A percentile compares a stretch with the other conserved stretches of the same genome.
phyloP scores from a whole-genome alignment of 2,797 vertebrate species.

The Typhlichthys subterraneus region DNA sequence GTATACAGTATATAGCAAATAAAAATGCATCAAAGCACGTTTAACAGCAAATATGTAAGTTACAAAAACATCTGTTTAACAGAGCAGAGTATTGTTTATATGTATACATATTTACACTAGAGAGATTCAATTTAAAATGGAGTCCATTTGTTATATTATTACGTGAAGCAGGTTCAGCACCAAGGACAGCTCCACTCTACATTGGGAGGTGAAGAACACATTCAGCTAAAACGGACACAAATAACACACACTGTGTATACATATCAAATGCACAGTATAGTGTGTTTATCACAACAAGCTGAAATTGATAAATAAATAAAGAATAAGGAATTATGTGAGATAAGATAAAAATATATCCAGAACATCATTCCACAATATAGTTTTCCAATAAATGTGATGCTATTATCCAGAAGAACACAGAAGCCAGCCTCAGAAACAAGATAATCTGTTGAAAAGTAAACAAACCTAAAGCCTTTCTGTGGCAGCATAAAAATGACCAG shows the following conservation, averaged over 20 bases:
- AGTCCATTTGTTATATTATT: too few relatives aligned
- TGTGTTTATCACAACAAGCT: not conserved
- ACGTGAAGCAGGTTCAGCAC: constrained; percentile 63
- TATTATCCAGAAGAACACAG: not conserved
- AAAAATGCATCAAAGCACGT: too few relatives aligned
- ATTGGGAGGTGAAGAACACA: constrained; percentile 23
- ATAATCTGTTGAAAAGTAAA: constrained; percentile 27
- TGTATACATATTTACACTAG: too few relatives aligned
- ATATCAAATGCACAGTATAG: not conserved
- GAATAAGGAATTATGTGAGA: too few relatives aligned
- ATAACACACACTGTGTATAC: not conserved
- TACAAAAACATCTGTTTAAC: too few relatives aligned
- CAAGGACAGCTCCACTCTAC: constrained; percentile 58
- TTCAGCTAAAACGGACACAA: not conserved
- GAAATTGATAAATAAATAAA: too few relatives aligned
- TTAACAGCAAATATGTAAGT: too few relatives aligned
- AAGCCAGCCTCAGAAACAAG: not conserved
- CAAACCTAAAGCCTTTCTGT: constrained; percentile 13
- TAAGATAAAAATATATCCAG: not conserved
- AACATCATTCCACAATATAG: not conserved
- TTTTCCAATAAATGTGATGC: not conserved
- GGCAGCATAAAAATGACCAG: constrained; percentile 19
- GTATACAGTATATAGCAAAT: too few relatives aligned
- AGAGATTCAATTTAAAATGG: too few relatives aligned
- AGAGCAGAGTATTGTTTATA: too few relatives aligned